These are phyloP conservation scores for Trissolcus basalis DNA, from an alignment of 1,140 invertebrate species.

Conservation along the genomic window DNA sequence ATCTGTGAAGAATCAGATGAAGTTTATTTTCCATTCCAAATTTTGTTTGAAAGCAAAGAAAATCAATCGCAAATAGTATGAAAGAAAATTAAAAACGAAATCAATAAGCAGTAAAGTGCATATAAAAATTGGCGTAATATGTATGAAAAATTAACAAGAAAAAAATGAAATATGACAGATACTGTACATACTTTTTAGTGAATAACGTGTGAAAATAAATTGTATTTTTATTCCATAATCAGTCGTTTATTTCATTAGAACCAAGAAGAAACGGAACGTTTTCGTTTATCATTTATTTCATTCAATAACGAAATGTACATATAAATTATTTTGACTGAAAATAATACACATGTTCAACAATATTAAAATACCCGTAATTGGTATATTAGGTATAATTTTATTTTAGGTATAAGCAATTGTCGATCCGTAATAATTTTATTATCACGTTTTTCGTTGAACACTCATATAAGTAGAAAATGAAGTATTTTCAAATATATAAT, in stretches of 20 bases:
- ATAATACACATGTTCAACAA: constrained; percentile 51
- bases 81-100: constrained; percentile 3
- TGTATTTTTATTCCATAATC: constrained; percentile 75
- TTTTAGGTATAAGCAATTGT: constrained; percentile 26
- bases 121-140: constrained; percentile 52
- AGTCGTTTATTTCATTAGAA: no score
- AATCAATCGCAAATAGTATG: neutral
- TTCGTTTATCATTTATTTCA: neutral
- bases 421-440: constrained; percentile 22
- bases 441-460: constrained; percentile 23
- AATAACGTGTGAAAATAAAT: constrained; percentile 76
- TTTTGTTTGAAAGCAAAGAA: no score
- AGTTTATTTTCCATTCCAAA: no score
- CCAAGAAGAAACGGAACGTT: no score
- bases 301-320: constrained; percentile 51
- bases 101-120: constrained; percentile 15
- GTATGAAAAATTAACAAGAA: constrained; percentile 60
- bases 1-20: no score
- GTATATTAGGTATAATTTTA: constrained; percentile 19
- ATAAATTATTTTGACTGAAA: constrained; percentile 52
- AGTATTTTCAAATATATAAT: neutral
- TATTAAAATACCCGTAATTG: constrained; percentile 45
- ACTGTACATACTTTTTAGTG: constrained; percentile 76
- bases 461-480: neutral
- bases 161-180: constrained; percentile 69